A percentile compares a stretch with the other conserved stretches of the same genome.
phyloP scores from a whole-genome alignment of 2,113 vertebrate genomes.

The Seriola dumerili region DNA sequence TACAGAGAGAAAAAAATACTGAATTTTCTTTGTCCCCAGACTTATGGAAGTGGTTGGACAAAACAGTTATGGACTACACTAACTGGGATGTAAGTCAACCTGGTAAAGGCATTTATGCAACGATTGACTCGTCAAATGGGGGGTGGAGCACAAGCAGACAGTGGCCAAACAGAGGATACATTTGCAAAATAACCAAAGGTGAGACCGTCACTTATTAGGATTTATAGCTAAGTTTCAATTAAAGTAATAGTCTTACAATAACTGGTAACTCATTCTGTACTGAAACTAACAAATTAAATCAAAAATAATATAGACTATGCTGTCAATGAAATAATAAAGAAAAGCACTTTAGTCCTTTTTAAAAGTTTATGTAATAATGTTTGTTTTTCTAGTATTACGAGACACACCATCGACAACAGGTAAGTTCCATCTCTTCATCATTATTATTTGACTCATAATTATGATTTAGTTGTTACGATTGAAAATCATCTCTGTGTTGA shows the following conservation, averaged over 20 bases:
- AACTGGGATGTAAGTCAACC: conserved; percentile 86
- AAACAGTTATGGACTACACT: conserved; percentile 83
- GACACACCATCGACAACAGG: background rate
- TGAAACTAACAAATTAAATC: background rate
- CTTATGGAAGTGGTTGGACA: conserved; percentile 89
- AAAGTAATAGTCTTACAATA: background rate
- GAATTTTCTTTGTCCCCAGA: conserved; percentile 63
- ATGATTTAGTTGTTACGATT: background rate
- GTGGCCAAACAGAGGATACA: conserved; percentile 76
- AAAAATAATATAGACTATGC: background rate
- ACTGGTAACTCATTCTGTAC: background rate
- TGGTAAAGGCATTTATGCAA: rapidly evolving
- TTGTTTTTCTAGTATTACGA: background rate
- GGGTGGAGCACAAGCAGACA: conserved; percentile 82
- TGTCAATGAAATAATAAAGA: background rate
- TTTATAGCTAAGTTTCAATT: background rate
- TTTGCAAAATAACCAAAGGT: conserved; percentile 93
- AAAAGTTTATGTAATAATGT: background rate
- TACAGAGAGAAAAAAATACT: background rate
- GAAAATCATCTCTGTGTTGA: background rate
- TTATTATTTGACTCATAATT: background rate
- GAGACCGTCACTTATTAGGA: conserved; percentile 59
- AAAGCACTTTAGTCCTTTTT: background rate
- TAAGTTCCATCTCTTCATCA: conserved; percentile 19
- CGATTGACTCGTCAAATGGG: conserved; percentile 77